phyloP scores from a whole-genome alignment of 30 jellyfish, hydroid and myxozoan species.

The Pseudorhiza aurosa region DNA sequence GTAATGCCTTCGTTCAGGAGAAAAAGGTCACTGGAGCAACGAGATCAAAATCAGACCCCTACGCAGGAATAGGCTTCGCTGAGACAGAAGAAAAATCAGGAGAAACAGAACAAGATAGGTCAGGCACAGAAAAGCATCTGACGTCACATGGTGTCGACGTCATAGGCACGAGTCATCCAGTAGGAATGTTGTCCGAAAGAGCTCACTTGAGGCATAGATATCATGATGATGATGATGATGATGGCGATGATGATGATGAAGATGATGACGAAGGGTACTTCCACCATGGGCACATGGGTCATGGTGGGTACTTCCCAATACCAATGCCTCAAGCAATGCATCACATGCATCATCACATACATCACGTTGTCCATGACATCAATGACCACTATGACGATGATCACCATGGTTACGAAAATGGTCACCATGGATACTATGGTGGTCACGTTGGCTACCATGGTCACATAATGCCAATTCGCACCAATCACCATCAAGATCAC shows the following conservation, averaged over 20 bases:
- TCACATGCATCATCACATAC: conserved; percentile 67
- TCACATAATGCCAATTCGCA: conserved; percentile 38
- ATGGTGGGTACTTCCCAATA: conserved; percentile 34
- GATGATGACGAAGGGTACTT: conserved; percentile 66
- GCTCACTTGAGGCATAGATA: conserved; percentile 22
- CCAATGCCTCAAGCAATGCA: conserved; percentile 63
- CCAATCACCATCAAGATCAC: conserved; percentile 52
- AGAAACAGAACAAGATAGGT: conserved; percentile 13
- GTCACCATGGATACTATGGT: conserved; percentile 55
- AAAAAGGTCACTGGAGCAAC: conserved; percentile 21
- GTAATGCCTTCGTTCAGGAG: background rate
- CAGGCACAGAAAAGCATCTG: conserved; percentile 47
- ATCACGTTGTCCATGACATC: conserved; percentile 32
- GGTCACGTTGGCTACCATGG: conserved; percentile 62
- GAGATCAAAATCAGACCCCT: conserved; percentile 59
- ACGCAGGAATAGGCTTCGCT: conserved; percentile 63
- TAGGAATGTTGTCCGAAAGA: conserved; percentile 24
- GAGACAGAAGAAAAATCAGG: conserved; percentile 22
- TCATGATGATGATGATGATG: conserved; percentile 56
- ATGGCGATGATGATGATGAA: conserved; percentile 73
- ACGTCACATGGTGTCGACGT: conserved; percentile 60
- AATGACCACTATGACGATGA: conserved; percentile 18
- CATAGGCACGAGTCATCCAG: conserved; percentile 52
- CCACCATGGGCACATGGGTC: conserved; percentile 15
- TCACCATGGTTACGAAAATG: conserved; percentile 38